Evolutionary conservation across 2,797 vertebrate genomes (phyloP).

Genomic region (Melanotaenia trifasciata): DNA sequence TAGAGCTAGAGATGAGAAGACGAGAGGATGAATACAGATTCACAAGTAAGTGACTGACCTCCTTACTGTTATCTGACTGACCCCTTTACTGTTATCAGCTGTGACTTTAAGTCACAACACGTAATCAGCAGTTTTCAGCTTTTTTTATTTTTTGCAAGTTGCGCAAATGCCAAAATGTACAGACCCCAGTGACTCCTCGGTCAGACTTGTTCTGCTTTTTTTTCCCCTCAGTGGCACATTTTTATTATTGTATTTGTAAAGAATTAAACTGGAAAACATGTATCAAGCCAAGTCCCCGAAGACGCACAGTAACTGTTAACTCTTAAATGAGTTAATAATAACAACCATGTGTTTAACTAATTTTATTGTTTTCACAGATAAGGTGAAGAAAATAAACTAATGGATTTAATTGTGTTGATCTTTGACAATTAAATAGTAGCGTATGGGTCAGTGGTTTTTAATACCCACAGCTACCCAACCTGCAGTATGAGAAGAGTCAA

Average conservation of each 20-base stretch:
- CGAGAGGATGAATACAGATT: slow-evolving; percentile 99
- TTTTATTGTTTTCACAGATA: background rate
- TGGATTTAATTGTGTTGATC: slow-evolving; percentile 10
- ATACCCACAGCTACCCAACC: background rate
- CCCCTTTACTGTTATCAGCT: slow-evolving; percentile 52
- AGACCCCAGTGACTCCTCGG: slow-evolving; percentile 30
- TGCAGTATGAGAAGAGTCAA: background rate
- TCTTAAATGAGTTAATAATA: background rate
- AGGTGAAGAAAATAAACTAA: background rate
- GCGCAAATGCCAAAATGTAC: slow-evolving; percentile 82
- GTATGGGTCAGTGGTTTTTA: background rate
- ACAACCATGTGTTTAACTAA: background rate
- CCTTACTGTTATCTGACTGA: slow-evolving; percentile 73
- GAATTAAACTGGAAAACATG: background rate
- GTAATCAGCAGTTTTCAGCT: slow-evolving; percentile 16
- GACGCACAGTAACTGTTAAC: background rate
- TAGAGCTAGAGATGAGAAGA: slow-evolving; percentile 99
- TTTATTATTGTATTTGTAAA: background rate
- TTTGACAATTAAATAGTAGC: background rate
- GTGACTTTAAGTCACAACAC: slow-evolving; percentile 26
- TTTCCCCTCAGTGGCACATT: slow-evolving; percentile 1
- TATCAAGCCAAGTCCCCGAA: background rate
- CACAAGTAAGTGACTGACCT: slow-evolving; percentile 95
- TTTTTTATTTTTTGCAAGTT: slow-evolving; percentile 50
- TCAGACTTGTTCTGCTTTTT: background rate